Evolutionary conservation across 2,113 vertebrate species (phyloP).

Genomic region (Eulemur macaco): DNA sequence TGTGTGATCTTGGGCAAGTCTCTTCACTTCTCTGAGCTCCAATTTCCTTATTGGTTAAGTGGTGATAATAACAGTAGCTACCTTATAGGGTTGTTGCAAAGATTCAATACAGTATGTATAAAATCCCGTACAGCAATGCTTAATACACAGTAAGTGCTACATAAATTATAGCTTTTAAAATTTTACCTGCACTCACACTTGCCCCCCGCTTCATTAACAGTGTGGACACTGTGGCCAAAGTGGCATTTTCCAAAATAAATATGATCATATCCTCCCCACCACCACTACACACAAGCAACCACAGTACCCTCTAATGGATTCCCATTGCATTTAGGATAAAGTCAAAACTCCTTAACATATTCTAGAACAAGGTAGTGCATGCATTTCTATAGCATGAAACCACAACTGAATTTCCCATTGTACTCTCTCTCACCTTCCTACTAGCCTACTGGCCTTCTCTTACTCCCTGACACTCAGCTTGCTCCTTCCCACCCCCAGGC

Average conservation of each 20-base stretch:
- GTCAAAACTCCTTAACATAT: not conserved
- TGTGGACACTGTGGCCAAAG: not conserved
- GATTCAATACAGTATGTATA: not conserved
- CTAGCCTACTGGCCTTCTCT: not conserved
- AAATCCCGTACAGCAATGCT: not conserved
- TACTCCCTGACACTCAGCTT: not conserved
- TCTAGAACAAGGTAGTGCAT: not conserved
- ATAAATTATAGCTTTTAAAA: not conserved
- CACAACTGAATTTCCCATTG: not conserved
- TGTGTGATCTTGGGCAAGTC: not conserved
- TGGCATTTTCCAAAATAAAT: not conserved
- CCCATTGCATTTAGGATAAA: not conserved
- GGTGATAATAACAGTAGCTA: not conserved
- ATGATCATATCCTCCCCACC: not conserved
- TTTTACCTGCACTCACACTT: not conserved
- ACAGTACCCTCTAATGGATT: not conserved
- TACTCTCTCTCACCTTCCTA: not conserved
- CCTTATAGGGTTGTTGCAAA: not conserved
- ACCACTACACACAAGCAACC: not conserved
- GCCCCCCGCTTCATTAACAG: not conserved
- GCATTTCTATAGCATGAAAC: not conserved
- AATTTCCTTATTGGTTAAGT: not conserved
- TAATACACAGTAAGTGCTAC: not conserved
- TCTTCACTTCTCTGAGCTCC: not conserved
- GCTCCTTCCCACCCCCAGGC: not conserved